Percentiles rank a stretch among this genome's conserved stretches.
phyloP scores from a whole-genome alignment of 2,888 invertebrate genomes.

The Argyresthia goedartella region DNA sequence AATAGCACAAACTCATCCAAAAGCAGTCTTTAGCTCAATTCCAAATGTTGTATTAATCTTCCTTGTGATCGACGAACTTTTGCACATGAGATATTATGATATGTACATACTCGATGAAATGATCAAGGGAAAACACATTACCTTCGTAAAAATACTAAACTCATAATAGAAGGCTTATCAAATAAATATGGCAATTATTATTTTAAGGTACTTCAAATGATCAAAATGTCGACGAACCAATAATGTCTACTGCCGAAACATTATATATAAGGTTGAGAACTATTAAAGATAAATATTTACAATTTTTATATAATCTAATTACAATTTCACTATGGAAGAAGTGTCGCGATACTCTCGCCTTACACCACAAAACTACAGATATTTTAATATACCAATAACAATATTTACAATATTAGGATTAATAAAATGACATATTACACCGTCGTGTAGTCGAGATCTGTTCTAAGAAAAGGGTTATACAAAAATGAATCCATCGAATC shows the following conservation, averaged over 20 bases:
- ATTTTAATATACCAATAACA: slow-evolving; percentile 52
- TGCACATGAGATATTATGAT: slow-evolving; percentile 24
- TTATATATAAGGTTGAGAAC: slow-evolving; percentile 15
- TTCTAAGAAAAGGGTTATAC: slow-evolving; percentile 29
- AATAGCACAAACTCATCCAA: slow-evolving; percentile 28
- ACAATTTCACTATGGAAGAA: slow-evolving; percentile 67
- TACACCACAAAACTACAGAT: slow-evolving; percentile 39
- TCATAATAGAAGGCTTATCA: slow-evolving; percentile 37
- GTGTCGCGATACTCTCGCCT: slow-evolving; percentile 40
- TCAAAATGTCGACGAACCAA: slow-evolving; percentile 44
- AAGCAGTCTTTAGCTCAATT: slow-evolving; percentile 67
- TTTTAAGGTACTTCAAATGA: slow-evolving; percentile 44
- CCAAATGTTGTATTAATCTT: slow-evolving; percentile 23
- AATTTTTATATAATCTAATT: slow-evolving; percentile 19
- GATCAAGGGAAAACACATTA: neutral
- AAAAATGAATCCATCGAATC: slow-evolving; percentile 23
- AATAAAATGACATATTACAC: slow-evolving; percentile 33
- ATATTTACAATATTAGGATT: slow-evolving; percentile 60
- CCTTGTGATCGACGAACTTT: neutral
- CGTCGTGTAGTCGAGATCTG: slow-evolving; percentile 37
- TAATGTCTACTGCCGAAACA: slow-evolving; percentile 46
- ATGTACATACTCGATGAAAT: slow-evolving; percentile 36
- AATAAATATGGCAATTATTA: slow-evolving; percentile 68
- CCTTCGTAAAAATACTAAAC: neutral
- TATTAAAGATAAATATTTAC: slow-evolving; percentile 61